Base-by-base conservation (phyloP, 2,888 invertebrate species). In the Toxonevra muliebris region DNA sequence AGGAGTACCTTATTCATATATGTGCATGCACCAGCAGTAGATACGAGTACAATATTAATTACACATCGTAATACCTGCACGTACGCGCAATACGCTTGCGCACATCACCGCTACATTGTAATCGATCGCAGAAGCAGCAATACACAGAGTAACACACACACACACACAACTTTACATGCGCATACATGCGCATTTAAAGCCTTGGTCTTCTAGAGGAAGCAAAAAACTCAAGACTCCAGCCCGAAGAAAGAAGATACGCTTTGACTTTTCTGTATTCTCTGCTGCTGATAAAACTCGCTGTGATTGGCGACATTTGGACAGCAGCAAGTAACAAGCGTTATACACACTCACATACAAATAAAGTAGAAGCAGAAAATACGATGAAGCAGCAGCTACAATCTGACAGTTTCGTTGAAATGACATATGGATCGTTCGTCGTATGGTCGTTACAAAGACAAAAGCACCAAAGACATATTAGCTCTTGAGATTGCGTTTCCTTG, bases 241-340 rank as follows among this genome's bases (percentile, higher is more conserved):
- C 30, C 30, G 30, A 30, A 30, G 30, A 30, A 30, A 30, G 30
- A 30, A 30, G 30, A 30, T 30, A 30, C 30, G 30, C 30, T 30
- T 30, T 30, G 30, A 30, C 30, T 30, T 30, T 30, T 30, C 30
- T 30, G 30, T 30, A 4, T 66, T 53, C 61, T 60, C 11, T 54
- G 40, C 11, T 54, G 40, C 65, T 67, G 67, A 58, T 67, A 57
- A 63, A 30, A 30, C 30, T 30, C 30, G 7, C 30, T 30, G 30
- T 66, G 66, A 69, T 69, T 61, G 66, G 62, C 61, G 66, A 71
- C 66, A 69, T 64, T 66, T 63, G 57, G 66, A 66, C 63, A 68
- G 59, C 54, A 58, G 48, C 64, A 50, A 30, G 30, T 30, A 30
- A 7, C 55, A 13, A 43, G 45, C 15, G 30, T 30, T 30, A 30